A percentile compares a stretch with the other conserved stretches of the same genome.
Evolutionary conservation across 2,113 vertebrate species (phyloP).

Genomic region (Theristicus caerulescens): DNA sequence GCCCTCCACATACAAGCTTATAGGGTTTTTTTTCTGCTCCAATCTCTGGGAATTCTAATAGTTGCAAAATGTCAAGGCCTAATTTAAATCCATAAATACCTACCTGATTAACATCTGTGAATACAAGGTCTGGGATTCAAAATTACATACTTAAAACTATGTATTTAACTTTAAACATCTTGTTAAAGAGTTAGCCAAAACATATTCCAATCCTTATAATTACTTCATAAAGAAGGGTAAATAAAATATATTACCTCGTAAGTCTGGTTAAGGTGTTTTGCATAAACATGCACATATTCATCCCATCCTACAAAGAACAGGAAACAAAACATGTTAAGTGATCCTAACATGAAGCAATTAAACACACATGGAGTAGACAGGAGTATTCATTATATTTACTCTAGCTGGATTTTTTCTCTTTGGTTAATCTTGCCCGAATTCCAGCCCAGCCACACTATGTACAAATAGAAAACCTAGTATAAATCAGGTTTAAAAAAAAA

Average conservation of each 20-base stretch:
- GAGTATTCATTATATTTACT: background rate
- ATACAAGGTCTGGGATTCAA: background rate
- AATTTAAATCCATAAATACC: background rate
- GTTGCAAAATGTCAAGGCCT: background rate
- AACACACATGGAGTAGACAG: background rate
- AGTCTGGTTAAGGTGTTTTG: conserved; percentile 90
- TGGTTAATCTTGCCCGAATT: background rate
- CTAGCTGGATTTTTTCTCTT: background rate
- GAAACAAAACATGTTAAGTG: background rate
- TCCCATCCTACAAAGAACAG: conserved; percentile 84
- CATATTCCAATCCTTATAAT: background rate
- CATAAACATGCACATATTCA: conserved; percentile 97
- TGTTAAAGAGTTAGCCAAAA: background rate
- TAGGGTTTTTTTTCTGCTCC: background rate
- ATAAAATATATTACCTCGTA: conserved; percentile 81
- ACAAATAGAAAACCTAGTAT: background rate
- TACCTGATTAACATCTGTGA: background rate
- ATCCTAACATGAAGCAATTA: background rate
- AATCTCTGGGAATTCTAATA: background rate
- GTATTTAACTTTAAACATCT: background rate
- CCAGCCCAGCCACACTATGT: background rate
- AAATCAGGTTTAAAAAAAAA: background rate
- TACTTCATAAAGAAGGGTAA: background rate
- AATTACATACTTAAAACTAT: background rate
- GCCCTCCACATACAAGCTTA: background rate